phyloP scores from a whole-genome alignment of 1,140 invertebrate species.

The Caerostris darwini region DNA sequence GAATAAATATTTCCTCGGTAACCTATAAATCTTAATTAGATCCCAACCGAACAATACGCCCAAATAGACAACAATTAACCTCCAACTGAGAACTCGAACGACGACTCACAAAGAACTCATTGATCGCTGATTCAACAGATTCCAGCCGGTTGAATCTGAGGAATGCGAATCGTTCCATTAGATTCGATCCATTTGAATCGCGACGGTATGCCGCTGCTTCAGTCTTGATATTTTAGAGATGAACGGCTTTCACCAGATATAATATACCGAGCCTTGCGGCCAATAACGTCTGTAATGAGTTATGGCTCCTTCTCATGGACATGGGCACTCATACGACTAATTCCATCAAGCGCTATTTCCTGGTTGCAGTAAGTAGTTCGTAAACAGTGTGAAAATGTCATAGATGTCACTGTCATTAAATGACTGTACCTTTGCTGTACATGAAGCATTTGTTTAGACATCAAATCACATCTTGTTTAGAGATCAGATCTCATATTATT shows the following conservation, averaged over 20 bases:
- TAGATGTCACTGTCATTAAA: too few species aligned
- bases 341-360: neutral
- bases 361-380: neutral
- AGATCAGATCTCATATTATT: too few species aligned
- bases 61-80: too few species aligned
- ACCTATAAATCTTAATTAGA: too few species aligned
- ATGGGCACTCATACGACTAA: neutral
- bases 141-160: neutral
- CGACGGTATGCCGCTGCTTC: neutral
- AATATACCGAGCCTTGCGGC: neutral
- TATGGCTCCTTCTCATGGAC: neutral
- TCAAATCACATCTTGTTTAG: too few species aligned
- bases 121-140: neutral
- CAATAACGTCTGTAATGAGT: neutral
- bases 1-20: too few species aligned
- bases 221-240: neutral
- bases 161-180: neutral
- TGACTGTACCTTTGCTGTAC: too few species aligned
- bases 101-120: too few species aligned
- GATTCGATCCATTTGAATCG: neutral
- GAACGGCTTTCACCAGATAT: neutral
- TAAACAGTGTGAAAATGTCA: neutral
- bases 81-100: neutral
- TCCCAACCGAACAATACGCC: too few species aligned
- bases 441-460: too few species aligned